phyloP scores from a whole-genome alignment of 2,113 vertebrate species.

The Alethe diademata region DNA sequence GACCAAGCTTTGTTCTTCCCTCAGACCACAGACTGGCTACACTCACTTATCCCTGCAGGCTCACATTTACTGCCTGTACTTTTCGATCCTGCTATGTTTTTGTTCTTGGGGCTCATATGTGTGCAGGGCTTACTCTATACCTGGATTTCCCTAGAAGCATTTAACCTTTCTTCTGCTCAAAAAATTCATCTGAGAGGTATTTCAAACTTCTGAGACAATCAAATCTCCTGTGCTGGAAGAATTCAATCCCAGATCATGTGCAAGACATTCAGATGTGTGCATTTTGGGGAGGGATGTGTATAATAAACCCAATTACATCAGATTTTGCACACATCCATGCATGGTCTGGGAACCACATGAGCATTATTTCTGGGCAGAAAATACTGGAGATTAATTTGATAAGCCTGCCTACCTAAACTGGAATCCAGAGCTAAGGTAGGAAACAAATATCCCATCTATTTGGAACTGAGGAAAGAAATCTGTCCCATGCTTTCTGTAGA shows the following conservation, averaged over 20 bases:
- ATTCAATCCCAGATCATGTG: neutral
- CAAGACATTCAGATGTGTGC: neutral
- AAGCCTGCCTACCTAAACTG: neutral
- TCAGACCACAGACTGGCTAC: neutral
- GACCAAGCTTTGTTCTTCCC: neutral
- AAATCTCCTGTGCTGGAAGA: neutral
- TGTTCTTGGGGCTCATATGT: neutral
- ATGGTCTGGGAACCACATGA: neutral
- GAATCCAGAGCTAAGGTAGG: neutral
- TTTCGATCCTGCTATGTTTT: accelerated
- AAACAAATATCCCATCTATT: neutral
- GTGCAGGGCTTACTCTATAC: neutral
- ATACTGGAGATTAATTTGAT: neutral
- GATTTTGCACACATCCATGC: neutral
- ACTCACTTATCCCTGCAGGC: neutral
- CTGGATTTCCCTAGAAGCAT: neutral
- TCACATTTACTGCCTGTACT: neutral
- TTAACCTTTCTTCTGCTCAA: neutral
- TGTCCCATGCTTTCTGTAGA: neutral
- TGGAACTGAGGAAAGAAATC: neutral
- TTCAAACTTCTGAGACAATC: neutral
- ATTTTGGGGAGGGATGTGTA: neutral
- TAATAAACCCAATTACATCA: neutral
- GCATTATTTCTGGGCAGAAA: neutral
- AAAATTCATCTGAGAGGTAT: neutral